Base-by-base conservation (phyloP, 1,140 invertebrate species). In the honey bee (Apis mellifera) region DNA sequence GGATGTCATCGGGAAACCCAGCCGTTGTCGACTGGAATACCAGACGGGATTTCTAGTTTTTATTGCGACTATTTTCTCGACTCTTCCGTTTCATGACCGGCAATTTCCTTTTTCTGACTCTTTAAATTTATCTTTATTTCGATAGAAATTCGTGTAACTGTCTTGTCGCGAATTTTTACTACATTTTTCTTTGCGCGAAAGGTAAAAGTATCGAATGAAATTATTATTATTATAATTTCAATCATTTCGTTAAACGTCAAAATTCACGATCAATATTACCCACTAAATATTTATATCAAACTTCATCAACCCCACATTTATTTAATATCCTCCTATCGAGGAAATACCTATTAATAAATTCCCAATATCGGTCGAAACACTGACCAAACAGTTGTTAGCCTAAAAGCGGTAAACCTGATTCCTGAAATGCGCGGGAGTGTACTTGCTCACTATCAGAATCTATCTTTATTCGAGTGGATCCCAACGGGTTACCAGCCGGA, bases 371-470 rank as follows among this genome's bases (percentile, higher is more conserved):
- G 19, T 69, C 19, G 9, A 21, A n/a, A 21, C 32, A 32, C 23
- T 13, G 9, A 21, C 12, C 21, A 50, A n/a, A 69, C 21, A 5
- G 21, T 32, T 21, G 15, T 21, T n/a, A 50, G n/a, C 42, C 15
- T 17, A 57, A 55, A n/a, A 32, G 26, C 60, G 12, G 26, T 3
- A 32, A 52, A 32, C 13, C 19, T 42, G 23, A 42, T 55, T 59
- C 1, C 71, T 32, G 71, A 60, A 76, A 76, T 76, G 19, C 50
- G 52, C 23, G 23, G 3, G 17, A 32, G 60, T 54, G 23, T 26
- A 42, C 59, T 71, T 66, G 64, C 78, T 74, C 75, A 60, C 68
- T 66, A 86, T 82, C 78, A 77, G 73, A 50, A 85, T 86, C 78
- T 80, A 78, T 86, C 80, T 86, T 85, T 64, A 57, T 70, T 66